phyloP scores from a whole-genome alignment of 1,140 invertebrate genomes.

The Myzus persicae region DNA sequence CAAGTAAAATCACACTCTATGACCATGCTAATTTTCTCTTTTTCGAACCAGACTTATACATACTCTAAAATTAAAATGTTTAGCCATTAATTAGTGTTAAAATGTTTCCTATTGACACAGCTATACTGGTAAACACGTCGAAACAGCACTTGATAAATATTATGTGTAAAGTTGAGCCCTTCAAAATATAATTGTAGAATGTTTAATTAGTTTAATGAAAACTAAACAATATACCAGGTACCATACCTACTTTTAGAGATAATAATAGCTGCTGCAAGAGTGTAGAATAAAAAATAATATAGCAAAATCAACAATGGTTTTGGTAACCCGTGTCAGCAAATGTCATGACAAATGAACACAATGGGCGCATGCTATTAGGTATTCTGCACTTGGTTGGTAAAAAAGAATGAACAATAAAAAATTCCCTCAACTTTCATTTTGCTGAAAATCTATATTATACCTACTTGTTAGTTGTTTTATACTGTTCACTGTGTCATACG shows the following conservation, averaged over 20 bases:
- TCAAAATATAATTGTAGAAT: not conserved
- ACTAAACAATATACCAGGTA: not conserved
- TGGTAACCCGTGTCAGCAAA: not conserved
- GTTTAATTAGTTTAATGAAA: constrained; percentile 19
- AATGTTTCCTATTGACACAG: not conserved
- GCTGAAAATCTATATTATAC: not conserved
- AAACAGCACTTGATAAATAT: not conserved
- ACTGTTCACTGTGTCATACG: not conserved
- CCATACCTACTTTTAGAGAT: not conserved
- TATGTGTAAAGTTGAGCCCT: not conserved
- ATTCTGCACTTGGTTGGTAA: not conserved
- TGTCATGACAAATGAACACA: not conserved
- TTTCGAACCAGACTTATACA: not conserved
- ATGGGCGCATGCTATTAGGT: not conserved
- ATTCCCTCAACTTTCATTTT: not conserved
- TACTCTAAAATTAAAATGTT: not conserved
- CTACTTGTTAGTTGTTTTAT: not conserved
- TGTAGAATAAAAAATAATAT: not conserved
- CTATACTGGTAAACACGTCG: not conserved
- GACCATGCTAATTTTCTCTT: not conserved
- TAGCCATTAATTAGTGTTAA: not conserved
- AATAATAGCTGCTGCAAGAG: not conserved
- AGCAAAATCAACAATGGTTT: not conserved
- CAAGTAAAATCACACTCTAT: not conserved
- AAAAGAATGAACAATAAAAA: not conserved